phyloP scores from a whole-genome alignment of 92 coral and sea anemone species.

The Plumapathes pennacea region DNA sequence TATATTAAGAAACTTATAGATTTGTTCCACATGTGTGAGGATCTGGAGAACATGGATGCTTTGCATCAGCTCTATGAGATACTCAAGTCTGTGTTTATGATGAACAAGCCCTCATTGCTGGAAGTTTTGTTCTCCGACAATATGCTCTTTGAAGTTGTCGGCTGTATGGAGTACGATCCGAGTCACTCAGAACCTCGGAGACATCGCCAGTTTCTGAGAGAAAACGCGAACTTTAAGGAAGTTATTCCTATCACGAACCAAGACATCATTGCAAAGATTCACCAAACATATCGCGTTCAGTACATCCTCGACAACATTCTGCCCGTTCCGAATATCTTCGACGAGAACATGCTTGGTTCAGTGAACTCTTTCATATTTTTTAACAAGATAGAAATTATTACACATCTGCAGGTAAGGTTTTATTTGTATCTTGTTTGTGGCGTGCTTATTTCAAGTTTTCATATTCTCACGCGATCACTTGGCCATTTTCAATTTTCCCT shows the following conservation, averaged over 20 bases:
- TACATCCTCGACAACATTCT: conserved; percentile 92
- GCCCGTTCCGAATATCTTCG: conserved; percentile 95
- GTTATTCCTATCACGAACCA: conserved; percentile 94
- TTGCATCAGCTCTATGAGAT: conserved; percentile 90
- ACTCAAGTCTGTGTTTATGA: conserved; percentile 89
- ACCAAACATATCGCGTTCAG: conserved; percentile 95
- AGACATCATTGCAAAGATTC: conserved; percentile 85
- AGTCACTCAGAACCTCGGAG: conserved; percentile 68
- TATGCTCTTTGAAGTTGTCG: conserved; percentile 84
- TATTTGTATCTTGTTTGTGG: too few species aligned
- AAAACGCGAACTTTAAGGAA: conserved; percentile 84
- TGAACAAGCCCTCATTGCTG: conserved; percentile 92
- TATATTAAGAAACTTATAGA: conserved; percentile 89
- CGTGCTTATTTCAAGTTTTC: too few species aligned
- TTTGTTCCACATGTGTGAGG: conserved; percentile 98
- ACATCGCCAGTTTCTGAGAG: conserved; percentile 87
- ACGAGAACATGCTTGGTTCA: conserved; percentile 92
- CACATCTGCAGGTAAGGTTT: conserved; percentile 87
- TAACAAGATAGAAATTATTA: conserved; percentile 97
- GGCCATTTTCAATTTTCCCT: too few species aligned
- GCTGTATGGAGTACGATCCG: conserved; percentile 94
- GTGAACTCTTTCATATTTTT: conserved; percentile 89
- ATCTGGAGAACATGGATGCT: conserved; percentile 94
- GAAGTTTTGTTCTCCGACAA: conserved; percentile 89
- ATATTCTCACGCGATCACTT: too few species aligned